Conservation (phyloP, 2,888 invertebrate genomes). For the Leucozona laternaria region DNA sequence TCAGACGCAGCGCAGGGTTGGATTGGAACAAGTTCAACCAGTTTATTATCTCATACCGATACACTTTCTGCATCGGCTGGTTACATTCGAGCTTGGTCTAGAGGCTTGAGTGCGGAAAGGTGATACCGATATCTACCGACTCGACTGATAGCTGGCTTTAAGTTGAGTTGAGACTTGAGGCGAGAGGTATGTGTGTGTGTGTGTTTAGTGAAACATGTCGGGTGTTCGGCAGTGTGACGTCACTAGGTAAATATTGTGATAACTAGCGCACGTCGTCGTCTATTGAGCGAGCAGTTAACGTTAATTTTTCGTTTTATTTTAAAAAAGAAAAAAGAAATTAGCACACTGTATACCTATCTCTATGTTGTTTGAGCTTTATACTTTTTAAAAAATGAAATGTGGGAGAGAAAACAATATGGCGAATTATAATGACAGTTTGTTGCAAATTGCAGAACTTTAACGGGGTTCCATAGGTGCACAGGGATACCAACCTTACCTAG, state of each 20-base stretch:
- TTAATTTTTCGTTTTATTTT: slow-evolving; percentile 1
- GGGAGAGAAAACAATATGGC: slow-evolving; percentile 26
- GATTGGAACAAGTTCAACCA: slow-evolving; percentile 70
- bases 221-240: slow-evolving; percentile 52
- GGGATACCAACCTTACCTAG: too few relatives aligned
- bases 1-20: slow-evolving; percentile 9
- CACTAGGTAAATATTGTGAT: slow-evolving; percentile 61
- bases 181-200: slow-evolving; percentile 6
- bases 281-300: slow-evolving; percentile 9
- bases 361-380: neutral
- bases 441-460: neutral
- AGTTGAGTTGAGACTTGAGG: neutral
- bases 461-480: too few relatives aligned
- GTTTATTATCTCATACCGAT: slow-evolving; percentile 74
- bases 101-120: slow-evolving; percentile 8
- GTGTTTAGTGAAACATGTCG: slow-evolving; percentile 28
- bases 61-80: slow-evolving; percentile 64
- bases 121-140: slow-evolving; percentile 32
- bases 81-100: neutral
- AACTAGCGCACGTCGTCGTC: slow-evolving; percentile 51
- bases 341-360: neutral
- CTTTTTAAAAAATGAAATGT: neutral
- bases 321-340: slow-evolving; percentile 18
- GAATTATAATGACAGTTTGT: slow-evolving; percentile 17
- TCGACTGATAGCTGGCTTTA: slow-evolving; percentile 29